Evolutionary conservation across 2,113 vertebrate genomes (phyloP), one percentile per base, ranked within the genome.

Genomic region (Gopherus flavomarginatus): DNA sequence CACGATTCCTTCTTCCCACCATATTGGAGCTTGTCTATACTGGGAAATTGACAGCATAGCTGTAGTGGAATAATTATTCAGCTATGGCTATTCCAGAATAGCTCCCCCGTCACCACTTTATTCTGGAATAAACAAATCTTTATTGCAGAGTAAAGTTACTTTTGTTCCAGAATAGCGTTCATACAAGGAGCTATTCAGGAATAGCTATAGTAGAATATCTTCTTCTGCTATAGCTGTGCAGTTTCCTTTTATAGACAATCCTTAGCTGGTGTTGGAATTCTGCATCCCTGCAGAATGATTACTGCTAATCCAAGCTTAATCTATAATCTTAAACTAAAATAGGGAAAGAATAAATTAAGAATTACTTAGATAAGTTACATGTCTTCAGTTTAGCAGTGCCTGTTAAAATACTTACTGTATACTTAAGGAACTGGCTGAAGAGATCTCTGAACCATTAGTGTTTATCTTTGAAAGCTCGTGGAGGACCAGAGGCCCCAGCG

Each of bases 51-150:
- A 59, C 29, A 3, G 29, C 29, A 31, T 35, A 62, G 27, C 59
- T 62, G 16, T 35, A 62, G 57, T 62, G 59, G 59, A 62, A 62
- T 29, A 62, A 62, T 62, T 62, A 29, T 31, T 31, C 26, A 27
- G 4, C 27, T 59, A 59, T 62, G 29, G 27, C 11, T 62, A 62
- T 62, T 62, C 59, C 59, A 29, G 29, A 62, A 62, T 62, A 62
- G 59, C 29, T 62, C 13, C 27, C 13, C 6, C 31, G 29, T 31
- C 59, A 62, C 31, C 29, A 62, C 62, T 96, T 95, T 13, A 88
- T 93, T 96, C 87, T 83, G 79, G 83, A 87, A 79, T 92, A 88
- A 83, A 93, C 83, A 53, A 4, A 65, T 57, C 90, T 72, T 72
- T 72, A n/a, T 72, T 5, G 19, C 10, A 62, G 56, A 9, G 26